phyloP scores from a whole-genome alignment of 2,113 vertebrate species.

The Lophura nycthemera region DNA sequence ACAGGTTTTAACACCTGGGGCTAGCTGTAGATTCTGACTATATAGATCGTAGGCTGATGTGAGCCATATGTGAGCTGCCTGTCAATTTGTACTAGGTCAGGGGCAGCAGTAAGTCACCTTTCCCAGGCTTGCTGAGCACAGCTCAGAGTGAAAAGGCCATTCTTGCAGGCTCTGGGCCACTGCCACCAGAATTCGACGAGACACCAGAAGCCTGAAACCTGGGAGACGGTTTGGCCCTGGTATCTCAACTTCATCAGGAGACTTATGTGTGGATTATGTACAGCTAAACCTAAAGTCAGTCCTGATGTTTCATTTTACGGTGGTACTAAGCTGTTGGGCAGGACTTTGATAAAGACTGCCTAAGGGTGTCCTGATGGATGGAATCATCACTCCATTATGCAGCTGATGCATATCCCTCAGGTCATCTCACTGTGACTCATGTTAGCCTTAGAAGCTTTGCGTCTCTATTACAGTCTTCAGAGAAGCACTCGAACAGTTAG shows the following conservation, averaged over 20 bases:
- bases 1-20: not conserved
- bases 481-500: not conserved
- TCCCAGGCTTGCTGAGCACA: not conserved
- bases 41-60: not conserved
- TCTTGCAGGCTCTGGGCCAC: not conserved
- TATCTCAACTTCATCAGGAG: not conserved
- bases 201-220: not conserved
- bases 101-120: not conserved
- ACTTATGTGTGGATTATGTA: not conserved
- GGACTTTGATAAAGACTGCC: not conserved
- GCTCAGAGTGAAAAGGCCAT: not conserved
- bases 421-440: not conserved
- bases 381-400: not conserved
- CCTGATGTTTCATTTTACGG: not conserved
- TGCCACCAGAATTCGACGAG: not conserved
- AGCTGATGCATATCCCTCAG: fast-evolving
- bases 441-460: not conserved
- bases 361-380: not conserved
- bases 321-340: not conserved
- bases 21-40: not conserved
- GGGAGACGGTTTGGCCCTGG: not conserved
- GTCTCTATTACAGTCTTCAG: not conserved
- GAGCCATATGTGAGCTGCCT: not conserved
- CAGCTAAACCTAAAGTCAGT: not conserved
- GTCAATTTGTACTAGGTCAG: not conserved